Base-by-base conservation (phyloP, 2,797 vertebrate species). In the Aratinga solstitialis region DNA sequence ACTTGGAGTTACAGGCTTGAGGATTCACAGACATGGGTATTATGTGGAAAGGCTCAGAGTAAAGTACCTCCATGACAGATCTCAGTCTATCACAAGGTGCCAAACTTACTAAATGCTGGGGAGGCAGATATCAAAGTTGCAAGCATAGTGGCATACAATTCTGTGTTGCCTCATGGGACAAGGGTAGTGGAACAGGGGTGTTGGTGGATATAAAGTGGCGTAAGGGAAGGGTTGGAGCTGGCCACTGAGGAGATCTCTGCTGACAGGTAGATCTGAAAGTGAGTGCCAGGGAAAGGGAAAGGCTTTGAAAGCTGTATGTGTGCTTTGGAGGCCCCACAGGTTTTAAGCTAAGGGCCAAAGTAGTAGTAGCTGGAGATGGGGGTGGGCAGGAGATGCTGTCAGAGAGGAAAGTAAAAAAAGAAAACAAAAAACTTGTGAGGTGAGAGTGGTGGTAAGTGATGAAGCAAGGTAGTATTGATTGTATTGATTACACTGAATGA, bases 251-350 rank as follows among this genome's bases (percentile, higher is more conserved):
- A 80, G 4, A 26, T 56, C 23, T 29, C n/a, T 86, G 8, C 27
- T 34, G 23, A 43, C 15, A 43, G 32, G 16, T 8, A 43, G n/a
- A 22, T 50, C n/a, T 63, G 40, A 67, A 20, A 19, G 6, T 16
- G 27, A 84, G 34, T 45, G 21, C 8, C 32, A 73, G 32, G 20
- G 34, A 53, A 75, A 34, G 19, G 18, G 21, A 59, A 92, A 53
- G 27, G 40, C 26, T 61, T 68, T 45, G 78, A 79, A 73, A 89
- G 17, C 27, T 69, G 11, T 30, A 5, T 5, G 8, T 26, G 13
- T 2, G 2, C 23, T 79, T 71, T 26, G 3, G 3, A 13, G 11
- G 9, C 3, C n/a, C 3, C 30, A 59, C 3, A 47, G 8, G 16
- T 48, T 45, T 34, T 32, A 79, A 69, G 13, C 26, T 54, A 76